Conservation (phyloP, 2,888 invertebrate species). For the Dascillus cervinus region DNA sequence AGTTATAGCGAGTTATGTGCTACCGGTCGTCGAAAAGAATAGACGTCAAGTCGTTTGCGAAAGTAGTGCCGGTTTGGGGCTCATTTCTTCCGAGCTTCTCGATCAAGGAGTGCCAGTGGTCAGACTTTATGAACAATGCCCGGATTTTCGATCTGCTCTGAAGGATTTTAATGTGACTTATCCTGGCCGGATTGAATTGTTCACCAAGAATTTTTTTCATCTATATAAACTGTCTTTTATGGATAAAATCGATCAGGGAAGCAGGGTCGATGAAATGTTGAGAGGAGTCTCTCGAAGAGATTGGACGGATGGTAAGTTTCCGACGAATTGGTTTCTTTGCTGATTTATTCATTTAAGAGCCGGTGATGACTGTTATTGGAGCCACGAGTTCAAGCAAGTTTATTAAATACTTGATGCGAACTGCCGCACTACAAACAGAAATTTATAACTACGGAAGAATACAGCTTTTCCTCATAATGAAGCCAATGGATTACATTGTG, state of each 20-base stretch:
- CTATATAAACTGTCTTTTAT: conserved; percentile 50
- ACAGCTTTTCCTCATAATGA: conserved; percentile 55
- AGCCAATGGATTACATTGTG: conserved; percentile 56
- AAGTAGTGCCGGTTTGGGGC: conserved; percentile 62
- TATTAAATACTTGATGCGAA: conserved; percentile 55
- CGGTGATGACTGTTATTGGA: conserved; percentile 53
- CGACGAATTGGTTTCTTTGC: conserved; percentile 3
- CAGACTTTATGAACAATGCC: conserved; percentile 52
- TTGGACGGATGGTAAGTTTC: conserved; percentile 45
- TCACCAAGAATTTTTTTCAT: conserved; percentile 50
- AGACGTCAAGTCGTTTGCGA: conserved; percentile 48
- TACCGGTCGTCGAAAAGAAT: conserved; percentile 19
- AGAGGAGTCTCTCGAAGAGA: conserved; percentile 42
- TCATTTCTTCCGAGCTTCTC: conserved; percentile 54
- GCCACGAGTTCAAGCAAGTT: conserved; percentile 50
- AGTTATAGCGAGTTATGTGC: conserved; percentile 12
- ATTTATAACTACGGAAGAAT: conserved; percentile 52
- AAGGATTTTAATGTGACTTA: conserved; percentile 38
- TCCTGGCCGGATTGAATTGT: conserved; percentile 42
- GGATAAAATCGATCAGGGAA: conserved; percentile 52
- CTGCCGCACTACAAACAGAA: conserved; percentile 51
- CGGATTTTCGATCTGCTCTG: conserved; percentile 45
- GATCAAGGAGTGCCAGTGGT: conserved; percentile 44
- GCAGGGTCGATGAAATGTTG: conserved; percentile 48
- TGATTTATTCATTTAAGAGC: conserved; percentile 40